Evolutionary conservation across 2,888 invertebrate species (phyloP).

Genomic region (Ochlodes sylvanus): DNA sequence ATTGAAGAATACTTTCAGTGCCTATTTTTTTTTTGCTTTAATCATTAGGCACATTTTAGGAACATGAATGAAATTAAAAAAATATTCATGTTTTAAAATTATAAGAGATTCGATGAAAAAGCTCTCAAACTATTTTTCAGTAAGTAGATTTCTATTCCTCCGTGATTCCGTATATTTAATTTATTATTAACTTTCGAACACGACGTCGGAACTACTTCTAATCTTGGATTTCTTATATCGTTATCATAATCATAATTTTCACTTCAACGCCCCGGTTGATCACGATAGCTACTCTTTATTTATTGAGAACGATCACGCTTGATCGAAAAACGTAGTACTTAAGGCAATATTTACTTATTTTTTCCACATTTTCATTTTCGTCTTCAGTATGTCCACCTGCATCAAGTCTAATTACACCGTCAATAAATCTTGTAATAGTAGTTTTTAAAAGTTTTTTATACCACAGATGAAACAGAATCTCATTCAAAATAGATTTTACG

Average conservation of each 20-base stretch:
- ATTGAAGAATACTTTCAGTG: too few relatives aligned
- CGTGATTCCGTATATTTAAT: conserved; percentile 17
- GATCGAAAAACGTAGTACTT: conserved; percentile 7
- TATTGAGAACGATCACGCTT: conserved; percentile 23
- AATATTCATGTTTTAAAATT: too few relatives aligned
- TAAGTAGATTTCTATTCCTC: conserved; percentile 17
- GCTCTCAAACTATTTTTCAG: background rate
- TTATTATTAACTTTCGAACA: conserved; percentile 23
- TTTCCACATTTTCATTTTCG: background rate
- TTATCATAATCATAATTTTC: conserved; percentile 34
- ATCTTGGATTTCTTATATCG: conserved; percentile 35
- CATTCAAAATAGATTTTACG: conserved; percentile 24
- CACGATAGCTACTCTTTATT: conserved; percentile 26
- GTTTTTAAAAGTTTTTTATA: background rate
- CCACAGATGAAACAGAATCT: background rate
- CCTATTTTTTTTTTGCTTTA: too few relatives aligned
- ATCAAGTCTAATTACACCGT: too few relatives aligned
- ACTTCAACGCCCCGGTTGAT: conserved; percentile 30
- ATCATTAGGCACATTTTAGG: too few relatives aligned
- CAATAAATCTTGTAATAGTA: too few relatives aligned
- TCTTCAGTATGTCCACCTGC: background rate
- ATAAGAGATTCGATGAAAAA: background rate
- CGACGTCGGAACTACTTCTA: conserved; percentile 23
- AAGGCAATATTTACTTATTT: background rate
- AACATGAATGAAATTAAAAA: too few relatives aligned